A percentile compares a stretch with the other conserved stretches of the same genome.
Conservation (phyloP, 2,888 invertebrate genomes). For the Cerastoderma edule region DNA sequence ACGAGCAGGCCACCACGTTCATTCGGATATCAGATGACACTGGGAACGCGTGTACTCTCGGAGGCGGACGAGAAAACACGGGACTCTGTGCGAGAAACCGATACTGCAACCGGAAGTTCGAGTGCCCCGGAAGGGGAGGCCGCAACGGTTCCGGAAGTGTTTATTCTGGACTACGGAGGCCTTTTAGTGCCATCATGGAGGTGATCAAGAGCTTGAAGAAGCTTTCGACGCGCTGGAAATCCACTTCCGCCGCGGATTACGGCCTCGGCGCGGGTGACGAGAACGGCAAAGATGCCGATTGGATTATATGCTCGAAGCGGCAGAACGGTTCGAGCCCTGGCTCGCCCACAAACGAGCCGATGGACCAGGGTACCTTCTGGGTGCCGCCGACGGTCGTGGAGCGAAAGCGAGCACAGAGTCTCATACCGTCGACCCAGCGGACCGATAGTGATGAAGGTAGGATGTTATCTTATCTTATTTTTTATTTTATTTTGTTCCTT, state of each 20-base stretch:
- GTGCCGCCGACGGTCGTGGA: slow-evolving; percentile 80
- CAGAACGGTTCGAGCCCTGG: slow-evolving; percentile 78
- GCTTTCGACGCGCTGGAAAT: slow-evolving; percentile 53
- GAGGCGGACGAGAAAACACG: slow-evolving; percentile 1
- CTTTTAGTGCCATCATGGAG: slow-evolving; percentile 49
- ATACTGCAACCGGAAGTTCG: neutral
- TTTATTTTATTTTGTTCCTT: too few relatives aligned
- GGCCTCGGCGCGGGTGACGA: slow-evolving; percentile 15
- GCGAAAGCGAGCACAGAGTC: slow-evolving; percentile 79
- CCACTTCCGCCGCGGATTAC: slow-evolving; percentile 34
- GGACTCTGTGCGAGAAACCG: slow-evolving; percentile 4
- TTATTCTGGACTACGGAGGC: neutral
- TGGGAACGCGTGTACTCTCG: neutral
- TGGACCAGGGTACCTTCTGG: slow-evolving; percentile 80
- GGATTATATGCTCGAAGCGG: slow-evolving; percentile 62
- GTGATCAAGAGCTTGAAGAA: slow-evolving; percentile 55
- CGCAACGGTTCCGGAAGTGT: neutral
- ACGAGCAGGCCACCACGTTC: slow-evolving; percentile 28
- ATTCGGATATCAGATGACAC: slow-evolving; percentile 21
- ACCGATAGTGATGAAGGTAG: slow-evolving; percentile 76
- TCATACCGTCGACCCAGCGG: slow-evolving; percentile 72
- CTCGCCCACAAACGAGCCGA: slow-evolving; percentile 67
- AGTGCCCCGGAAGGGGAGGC: neutral
- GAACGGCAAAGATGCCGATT: slow-evolving; percentile 46
- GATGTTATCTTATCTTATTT: too few relatives aligned